Conservation (phyloP, 2,888 invertebrate genomes). For the Amblyjoppa fuscipennis region DNA sequence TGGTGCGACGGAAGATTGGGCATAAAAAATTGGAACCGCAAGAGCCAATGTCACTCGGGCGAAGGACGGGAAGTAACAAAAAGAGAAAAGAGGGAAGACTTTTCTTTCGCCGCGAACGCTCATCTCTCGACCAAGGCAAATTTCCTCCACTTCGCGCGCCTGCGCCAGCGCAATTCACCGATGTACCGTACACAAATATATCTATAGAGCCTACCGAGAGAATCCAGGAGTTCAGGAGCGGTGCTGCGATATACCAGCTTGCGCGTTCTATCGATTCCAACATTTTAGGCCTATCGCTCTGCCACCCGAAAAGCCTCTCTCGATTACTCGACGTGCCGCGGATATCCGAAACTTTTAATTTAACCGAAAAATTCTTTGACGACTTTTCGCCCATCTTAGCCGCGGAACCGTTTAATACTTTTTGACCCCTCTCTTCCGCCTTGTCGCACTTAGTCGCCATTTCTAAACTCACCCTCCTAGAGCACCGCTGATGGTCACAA, state of each 20-base stretch:
- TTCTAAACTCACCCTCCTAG: too few relatives aligned
- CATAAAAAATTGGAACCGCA: background rate
- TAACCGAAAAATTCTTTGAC: background rate
- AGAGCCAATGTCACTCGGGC: background rate
- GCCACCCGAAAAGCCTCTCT: background rate
- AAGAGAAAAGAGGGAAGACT: background rate
- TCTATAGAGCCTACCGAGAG: background rate
- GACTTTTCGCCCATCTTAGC: background rate
- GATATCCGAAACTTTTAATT: background rate
- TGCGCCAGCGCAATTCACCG: background rate
- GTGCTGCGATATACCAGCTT: slow-evolving; percentile 22
- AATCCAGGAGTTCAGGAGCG: slow-evolving; percentile 11
- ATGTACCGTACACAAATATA: background rate
- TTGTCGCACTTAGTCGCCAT: too few relatives aligned
- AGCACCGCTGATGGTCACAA: too few relatives aligned
- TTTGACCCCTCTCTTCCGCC: too few relatives aligned
- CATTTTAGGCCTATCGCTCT: background rate
- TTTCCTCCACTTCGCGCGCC: background rate
- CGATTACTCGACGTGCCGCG: slow-evolving; percentile 6
- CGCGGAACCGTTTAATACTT: too few relatives aligned
- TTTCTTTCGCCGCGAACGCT: slow-evolving; percentile 1
- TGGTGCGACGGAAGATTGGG: background rate
- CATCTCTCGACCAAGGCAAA: background rate
- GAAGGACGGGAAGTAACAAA: background rate
- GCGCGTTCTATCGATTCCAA: slow-evolving; percentile 42